These are phyloP conservation scores for Siniperca scherzeri DNA, from an alignment of 2,797 vertebrate species.

Conservation along the genomic window DNA sequence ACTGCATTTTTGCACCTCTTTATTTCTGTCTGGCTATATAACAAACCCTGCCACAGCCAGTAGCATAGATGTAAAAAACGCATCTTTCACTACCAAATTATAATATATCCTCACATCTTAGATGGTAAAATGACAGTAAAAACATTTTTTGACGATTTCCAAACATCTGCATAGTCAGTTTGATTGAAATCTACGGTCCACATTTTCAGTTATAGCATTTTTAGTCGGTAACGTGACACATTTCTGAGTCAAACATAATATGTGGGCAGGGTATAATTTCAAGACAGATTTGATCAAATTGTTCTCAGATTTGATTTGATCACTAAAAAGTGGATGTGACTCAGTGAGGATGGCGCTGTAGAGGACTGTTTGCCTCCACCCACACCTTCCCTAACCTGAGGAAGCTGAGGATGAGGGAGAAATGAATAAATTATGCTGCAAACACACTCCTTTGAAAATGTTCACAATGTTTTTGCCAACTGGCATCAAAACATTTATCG, in stretches of 20 bases:
- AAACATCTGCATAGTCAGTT: not conserved
- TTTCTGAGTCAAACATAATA: not conserved
- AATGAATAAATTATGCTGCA: not conserved
- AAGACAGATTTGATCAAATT: slow-evolving; percentile 15
- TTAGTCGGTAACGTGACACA: not conserved
- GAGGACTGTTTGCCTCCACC: not conserved
- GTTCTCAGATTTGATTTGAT: slow-evolving; percentile 15
- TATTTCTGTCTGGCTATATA: slow-evolving; percentile 26
- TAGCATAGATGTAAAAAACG: not conserved
- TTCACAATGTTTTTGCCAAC: not conserved
- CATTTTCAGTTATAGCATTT: not conserved
- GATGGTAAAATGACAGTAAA: not conserved
- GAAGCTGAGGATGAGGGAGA: slow-evolving; percentile 2
- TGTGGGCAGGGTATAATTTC: not conserved
- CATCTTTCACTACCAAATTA: not conserved
- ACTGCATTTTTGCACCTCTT: slow-evolving; percentile 40
- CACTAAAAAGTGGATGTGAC: not conserved
- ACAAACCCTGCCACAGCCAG: slow-evolving; percentile 23
- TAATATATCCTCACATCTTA: not conserved
- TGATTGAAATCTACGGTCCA: not conserved
- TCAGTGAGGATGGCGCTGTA: slow-evolving; percentile 15
- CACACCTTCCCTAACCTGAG: slow-evolving; percentile 7
- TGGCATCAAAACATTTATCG: not conserved
- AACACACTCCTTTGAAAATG: not conserved
- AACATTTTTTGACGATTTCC: not conserved